Percentiles rank a stretch among this genome's conserved stretches.
Conservation (phyloP, 1,140 invertebrate genomes). For the Drosophila athabasca region DNA sequence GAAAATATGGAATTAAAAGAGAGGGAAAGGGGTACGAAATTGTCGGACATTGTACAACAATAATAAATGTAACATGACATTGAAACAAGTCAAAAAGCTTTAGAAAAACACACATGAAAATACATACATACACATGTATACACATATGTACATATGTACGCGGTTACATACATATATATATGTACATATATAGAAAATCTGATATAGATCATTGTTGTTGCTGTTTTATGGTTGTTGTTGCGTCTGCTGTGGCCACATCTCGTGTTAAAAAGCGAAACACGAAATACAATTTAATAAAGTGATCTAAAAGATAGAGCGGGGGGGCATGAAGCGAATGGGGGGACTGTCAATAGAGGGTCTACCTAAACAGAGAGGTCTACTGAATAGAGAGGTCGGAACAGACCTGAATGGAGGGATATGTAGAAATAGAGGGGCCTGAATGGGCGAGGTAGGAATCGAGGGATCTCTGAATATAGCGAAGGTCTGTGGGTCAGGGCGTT, state of each 20-base stretch:
- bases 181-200: constrained; percentile 39
- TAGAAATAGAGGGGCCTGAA: too few relatives aligned
- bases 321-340: not conserved
- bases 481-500: constrained; percentile 25
- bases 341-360: not conserved
- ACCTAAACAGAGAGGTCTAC: too few relatives aligned
- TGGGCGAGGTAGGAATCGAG: too few relatives aligned
- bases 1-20: too few relatives aligned
- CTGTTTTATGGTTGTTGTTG: constrained; percentile 28
- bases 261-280: constrained; percentile 57
- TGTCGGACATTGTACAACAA: not conserved
- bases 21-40: too few relatives aligned
- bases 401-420: too few relatives aligned
- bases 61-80: constrained; percentile 75
- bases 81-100: constrained; percentile 73
- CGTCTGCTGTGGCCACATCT: constrained; percentile 16
- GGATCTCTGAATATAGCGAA: too few relatives aligned
- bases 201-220: constrained; percentile 50
- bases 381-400: too few relatives aligned
- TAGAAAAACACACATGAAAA: constrained; percentile 42
- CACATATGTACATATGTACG: too few relatives aligned
- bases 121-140: constrained; percentile 13
- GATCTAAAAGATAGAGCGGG: constrained; percentile 25
- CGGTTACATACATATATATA: not conserved
- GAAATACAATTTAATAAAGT: constrained; percentile 60